phyloP scores from a whole-genome alignment of 2,888 invertebrate genomes.

The Macrophya alboannulata region DNA sequence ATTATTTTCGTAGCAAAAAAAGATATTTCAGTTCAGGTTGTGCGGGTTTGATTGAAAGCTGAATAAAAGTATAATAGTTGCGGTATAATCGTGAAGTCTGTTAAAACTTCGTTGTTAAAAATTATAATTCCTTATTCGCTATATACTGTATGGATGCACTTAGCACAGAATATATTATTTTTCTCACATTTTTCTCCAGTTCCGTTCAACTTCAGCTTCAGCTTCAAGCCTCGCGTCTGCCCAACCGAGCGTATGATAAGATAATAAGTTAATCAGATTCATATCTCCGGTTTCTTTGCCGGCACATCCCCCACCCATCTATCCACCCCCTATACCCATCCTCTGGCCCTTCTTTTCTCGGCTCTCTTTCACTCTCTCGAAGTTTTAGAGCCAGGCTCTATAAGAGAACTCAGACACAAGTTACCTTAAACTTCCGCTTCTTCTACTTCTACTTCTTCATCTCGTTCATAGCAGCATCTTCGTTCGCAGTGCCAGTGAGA shows the following conservation, averaged over 20 bases:
- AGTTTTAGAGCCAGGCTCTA: slow-evolving; percentile 53
- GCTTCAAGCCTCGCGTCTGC: slow-evolving; percentile 39
- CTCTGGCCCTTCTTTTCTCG: slow-evolving; percentile 28
- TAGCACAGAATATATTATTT: slow-evolving; percentile 13
- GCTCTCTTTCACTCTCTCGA: slow-evolving; percentile 49
- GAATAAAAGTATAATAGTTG: background rate
- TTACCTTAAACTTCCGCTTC: slow-evolving; percentile 32
- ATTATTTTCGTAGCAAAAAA: background rate
- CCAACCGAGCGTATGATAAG: slow-evolving; percentile 53
- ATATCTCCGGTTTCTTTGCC: slow-evolving; percentile 53
- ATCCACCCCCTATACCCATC: slow-evolving; percentile 33
- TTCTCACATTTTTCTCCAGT: background rate
- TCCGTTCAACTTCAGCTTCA: background rate
- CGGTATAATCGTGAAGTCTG: background rate
- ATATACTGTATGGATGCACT: background rate
- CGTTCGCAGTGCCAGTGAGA: slow-evolving; percentile 56
- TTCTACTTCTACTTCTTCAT: slow-evolving; percentile 11
- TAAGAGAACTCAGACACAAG: slow-evolving; percentile 33
- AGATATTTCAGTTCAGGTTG: background rate
- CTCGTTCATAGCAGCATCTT: slow-evolving; percentile 10
- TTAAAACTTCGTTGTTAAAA: background rate
- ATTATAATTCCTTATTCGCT: background rate
- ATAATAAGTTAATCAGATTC: slow-evolving; percentile 63
- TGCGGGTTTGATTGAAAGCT: background rate
- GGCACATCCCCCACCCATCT: slow-evolving; percentile 12